Percentiles rank a stretch among this genome's conserved stretches.
These are phyloP conservation scores for Venturia canescens DNA, from an alignment of 1,140 invertebrate species.

Conservation along the genomic window DNA sequence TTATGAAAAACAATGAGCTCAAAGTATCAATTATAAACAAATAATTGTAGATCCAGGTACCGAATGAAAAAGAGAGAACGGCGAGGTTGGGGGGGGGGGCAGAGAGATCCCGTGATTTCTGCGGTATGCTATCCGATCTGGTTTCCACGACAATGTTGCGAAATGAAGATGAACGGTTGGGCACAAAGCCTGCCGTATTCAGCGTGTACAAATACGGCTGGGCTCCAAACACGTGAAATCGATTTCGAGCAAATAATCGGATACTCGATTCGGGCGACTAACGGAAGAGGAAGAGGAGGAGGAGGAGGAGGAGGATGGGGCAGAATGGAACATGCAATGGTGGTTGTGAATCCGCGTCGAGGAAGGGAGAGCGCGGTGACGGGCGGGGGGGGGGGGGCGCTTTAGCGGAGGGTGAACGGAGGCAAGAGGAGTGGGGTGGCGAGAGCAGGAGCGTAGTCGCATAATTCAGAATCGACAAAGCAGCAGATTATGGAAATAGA, in stretches of 20 bases:
- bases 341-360: conserved; percentile 30
- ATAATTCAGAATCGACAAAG: conserved; percentile 77
- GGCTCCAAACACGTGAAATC: conserved; percentile 72
- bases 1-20: too few relatives aligned
- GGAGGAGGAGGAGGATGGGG: conserved; percentile 48
- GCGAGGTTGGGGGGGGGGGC: not conserved
- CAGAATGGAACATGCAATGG: conserved; percentile 13
- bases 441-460: conserved; percentile 71
- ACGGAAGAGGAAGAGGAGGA: conserved; percentile 31
- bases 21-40: too few relatives aligned
- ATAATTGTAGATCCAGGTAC: too few relatives aligned
- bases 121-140: conserved; percentile 14
- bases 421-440: conserved; percentile 10
- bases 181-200: conserved; percentile 47
- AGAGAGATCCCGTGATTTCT: not conserved
- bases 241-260: conserved; percentile 75
- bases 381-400: too few relatives aligned
- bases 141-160: conserved; percentile 47
- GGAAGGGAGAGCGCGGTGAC: not conserved
- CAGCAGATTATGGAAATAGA: conserved; percentile 77
- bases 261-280: conserved; percentile 65
- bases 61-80: not conserved
- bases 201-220: conserved; percentile 64
- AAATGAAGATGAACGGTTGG: conserved; percentile 53
- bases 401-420: conserved; percentile 31